Evolutionary conservation across 2,113 vertebrate species (phyloP).

Genomic region (Otocyon megalotis): DNA sequence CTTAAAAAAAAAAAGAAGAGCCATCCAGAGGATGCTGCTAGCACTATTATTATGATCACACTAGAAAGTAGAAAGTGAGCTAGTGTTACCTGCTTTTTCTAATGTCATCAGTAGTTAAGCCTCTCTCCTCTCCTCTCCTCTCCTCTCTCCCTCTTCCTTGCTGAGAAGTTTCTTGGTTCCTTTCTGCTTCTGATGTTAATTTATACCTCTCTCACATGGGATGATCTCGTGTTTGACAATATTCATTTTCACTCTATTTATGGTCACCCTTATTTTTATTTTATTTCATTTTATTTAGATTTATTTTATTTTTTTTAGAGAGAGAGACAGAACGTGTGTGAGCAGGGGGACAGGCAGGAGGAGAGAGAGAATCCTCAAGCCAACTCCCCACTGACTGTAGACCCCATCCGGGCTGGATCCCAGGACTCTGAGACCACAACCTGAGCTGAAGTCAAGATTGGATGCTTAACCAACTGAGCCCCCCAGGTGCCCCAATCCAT

Average conservation of each 20-base stretch:
- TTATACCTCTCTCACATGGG: neutral
- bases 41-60: neutral
- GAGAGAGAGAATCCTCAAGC: neutral
- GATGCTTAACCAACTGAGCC: neutral
- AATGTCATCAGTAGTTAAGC: neutral
- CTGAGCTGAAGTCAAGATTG: neutral
- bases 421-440: neutral
- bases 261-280: neutral
- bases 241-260: neutral
- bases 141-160: neutral
- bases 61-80: neutral
- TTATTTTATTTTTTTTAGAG: neutral
- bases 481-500: neutral
- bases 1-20: too few species aligned
- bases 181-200: neutral
- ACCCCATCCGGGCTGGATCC: neutral
- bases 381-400: neutral
- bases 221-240: neutral
- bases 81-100: neutral
- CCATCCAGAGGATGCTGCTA: neutral
- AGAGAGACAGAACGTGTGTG: neutral
- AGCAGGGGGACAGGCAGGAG: neutral
- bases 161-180: neutral
- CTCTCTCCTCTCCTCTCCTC: too few species aligned
- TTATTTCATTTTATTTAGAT: neutral